Evolutionary conservation across 2,888 invertebrate species (phyloP), one percentile per base, ranked within the genome.

Genomic region (Philopedon plagiatum): DNA sequence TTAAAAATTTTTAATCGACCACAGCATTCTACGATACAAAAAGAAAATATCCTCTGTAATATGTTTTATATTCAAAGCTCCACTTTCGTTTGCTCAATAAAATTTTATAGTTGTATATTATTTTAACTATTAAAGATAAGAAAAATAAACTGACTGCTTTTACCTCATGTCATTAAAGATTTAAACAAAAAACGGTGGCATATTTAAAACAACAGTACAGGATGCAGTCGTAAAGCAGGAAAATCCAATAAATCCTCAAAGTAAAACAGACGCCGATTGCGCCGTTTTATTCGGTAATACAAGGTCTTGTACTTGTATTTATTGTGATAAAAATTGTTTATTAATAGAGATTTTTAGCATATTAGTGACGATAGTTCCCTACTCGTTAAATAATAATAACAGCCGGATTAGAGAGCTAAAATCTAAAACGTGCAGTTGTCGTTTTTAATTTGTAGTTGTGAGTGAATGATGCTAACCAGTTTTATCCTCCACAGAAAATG

Each of bases 211-310:
- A 57, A 57, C 13, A 37, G 26, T 29, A n/a, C 60, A 39, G 41
- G 60, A 60, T 34, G 44, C 60, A 13, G 26, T 60, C 49, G 32
- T 49, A 62, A 34, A 62, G 18, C 32, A 44, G 9, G 41, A 44
- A 61, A 61, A 57, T 57, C 57, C 19, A 57, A 57, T 57, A 60
- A 41, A 60, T 60, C 41, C 26, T 21, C 5, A 13, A 60, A 60
- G 21, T 41, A 23, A 60, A 60, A 60, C 60, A 60, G 41, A 41
- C 26, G 5, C 9, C 2, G 21, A 32, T 54, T 41, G 26, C 26
- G 5, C 9, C 2, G 21, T 54, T 54, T 41, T 41, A 60, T 41
- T 21, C 13, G 41, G 5, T 18, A 41, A 41, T 60, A 26, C 39
- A 41, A 60, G 60, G n/a, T 21, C 60, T 5, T 26, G 11, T 60